Base-by-base conservation (phyloP, 2,888 invertebrate species). In the Acronicta psi region DNA sequence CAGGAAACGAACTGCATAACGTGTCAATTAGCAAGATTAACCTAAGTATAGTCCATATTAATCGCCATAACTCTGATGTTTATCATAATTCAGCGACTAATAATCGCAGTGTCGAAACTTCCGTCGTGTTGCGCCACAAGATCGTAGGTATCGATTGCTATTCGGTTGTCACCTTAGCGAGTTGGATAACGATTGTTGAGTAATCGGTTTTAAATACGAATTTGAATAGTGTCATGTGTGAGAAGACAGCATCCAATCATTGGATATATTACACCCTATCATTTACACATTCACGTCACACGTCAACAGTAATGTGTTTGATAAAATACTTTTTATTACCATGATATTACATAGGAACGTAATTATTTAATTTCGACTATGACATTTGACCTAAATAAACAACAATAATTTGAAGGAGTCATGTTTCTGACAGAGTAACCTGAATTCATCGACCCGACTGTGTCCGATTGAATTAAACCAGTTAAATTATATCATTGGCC, bases 401-500 rank as follows among this genome's bases (percentile, higher is more conserved):
- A 75, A 74, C 79, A 79, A 81, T 69, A 81, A 73, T 80, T 77
- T 54, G 60, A 69, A 81, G 74, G 76, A 79, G 77, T 78, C 69
- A 72, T 77, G 77, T 82, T 81, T 82, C 77, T 83, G 81, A 78
- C 82, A 79, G 83, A 84, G 83, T 87, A 90, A 91, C 90, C 92
- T 83, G 82, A 89, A 90, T 92, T 89, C 85, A 75, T 82, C 84
- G 91, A 88, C 88, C 90, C 89, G 69, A 85, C 89, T 87, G 89
- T 86, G 88, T 86, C 91, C 76, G 85, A 91, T 92, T 88, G 84
- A 89, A 92, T 92, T 92, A 88, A 90, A 89, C 86, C 87, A 91
- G 90, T 89, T 91, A 89, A 93, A 92, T 93, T 91, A 92, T 92
- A 91, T 92, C 90, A 93, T 89, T 92, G 90, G 78, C 80, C 80